Evolutionary conservation across 1,140 invertebrate species (phyloP).

Genomic region (Metaphire vulgaris): DNA sequence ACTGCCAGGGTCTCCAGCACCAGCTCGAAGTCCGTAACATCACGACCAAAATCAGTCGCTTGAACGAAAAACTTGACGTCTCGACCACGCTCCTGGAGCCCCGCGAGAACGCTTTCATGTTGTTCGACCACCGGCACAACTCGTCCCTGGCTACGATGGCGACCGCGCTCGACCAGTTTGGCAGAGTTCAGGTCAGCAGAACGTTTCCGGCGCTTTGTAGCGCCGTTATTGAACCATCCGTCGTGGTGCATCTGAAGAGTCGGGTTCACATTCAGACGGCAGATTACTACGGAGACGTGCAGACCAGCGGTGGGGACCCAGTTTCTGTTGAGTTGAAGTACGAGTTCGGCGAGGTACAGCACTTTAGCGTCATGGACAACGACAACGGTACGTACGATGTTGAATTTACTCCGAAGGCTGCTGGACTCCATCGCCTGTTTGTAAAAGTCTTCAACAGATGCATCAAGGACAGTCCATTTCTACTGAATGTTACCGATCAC

Average conservation of each 20-base stretch:
- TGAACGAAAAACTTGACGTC: slow-evolving; percentile 76
- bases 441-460: slow-evolving; percentile 76
- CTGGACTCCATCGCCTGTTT: slow-evolving; percentile 62
- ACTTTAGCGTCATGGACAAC: slow-evolving; percentile 54
- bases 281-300: slow-evolving; percentile 78
- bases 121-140: slow-evolving; percentile 66
- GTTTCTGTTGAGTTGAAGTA: slow-evolving; percentile 50
- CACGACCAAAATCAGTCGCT: slow-evolving; percentile 74
- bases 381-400: slow-evolving; percentile 73
- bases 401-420: slow-evolving; percentile 55
- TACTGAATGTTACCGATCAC: slow-evolving; percentile 61
- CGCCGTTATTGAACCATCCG: slow-evolving; percentile 51
- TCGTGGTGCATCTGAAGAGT: slow-evolving; percentile 65
- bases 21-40: slow-evolving; percentile 86
- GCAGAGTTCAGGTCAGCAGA: slow-evolving; percentile 68
- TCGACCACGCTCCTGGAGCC: slow-evolving; percentile 75
- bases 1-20: slow-evolving; percentile 78
- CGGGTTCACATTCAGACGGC: slow-evolving; percentile 64
- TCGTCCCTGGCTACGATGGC: slow-evolving; percentile 50
- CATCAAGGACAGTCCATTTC: slow-evolving; percentile 73
- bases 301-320: slow-evolving; percentile 71
- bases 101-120: slow-evolving; percentile 79
- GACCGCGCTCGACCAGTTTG: slow-evolving; percentile 51
- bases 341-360: background rate
- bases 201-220: slow-evolving; percentile 69